Base-by-base conservation (phyloP, 2,797 vertebrate genomes). In the Phaenicophaeus curvirostris region DNA sequence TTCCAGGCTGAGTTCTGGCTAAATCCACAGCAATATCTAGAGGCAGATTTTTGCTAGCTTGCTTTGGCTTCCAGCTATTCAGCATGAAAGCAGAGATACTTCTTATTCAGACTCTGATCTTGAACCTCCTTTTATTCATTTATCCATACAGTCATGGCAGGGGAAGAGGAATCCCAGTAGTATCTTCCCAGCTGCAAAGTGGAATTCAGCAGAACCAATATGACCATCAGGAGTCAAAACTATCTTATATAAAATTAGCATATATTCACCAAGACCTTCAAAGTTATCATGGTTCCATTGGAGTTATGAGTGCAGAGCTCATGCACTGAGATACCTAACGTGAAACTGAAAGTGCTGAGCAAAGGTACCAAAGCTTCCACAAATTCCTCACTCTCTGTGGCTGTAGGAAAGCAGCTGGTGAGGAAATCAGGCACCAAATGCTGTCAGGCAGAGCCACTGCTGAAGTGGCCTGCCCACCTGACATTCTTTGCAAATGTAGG, bases 391-490 rank as follows among this genome's bases (percentile, higher is more conserved):
- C 18, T 77, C 3, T 4, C 54, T 3, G 3, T 13, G 41, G 23
- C 18, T 27, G 4, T 33, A 41, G 27, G 14, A 78, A 91, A 85
- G 31, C 31, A 59, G 35, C 19, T 2, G 1, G 13, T 53, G 55
- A 46, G 53, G 41, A 71, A 91, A 85, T 11, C 23, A 17, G 9
- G 24, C 19, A 72, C 11, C 19, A 68, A 62, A 53, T 21, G 2
- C 28, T 75, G 63, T 67, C 39, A 61, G 3, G 13, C 24, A 31
- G 33, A 80, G 35, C 15, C 18, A n/a, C 28, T 48, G 39, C 21
- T 0, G 1, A 57, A 19, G 13, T 53, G 55, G 13, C 8, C 12
- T 74, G 31, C 21, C 4, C 23, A 4, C 35, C 23, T 39, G 13
- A 50, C 35, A 46, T 30, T 51, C 42, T 65, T 90, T 68, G 67